Evolutionary conservation across 1,140 invertebrate genomes (phyloP), one percentile per base, ranked within the genome.

Genomic region (Drosophila kohkoa): DNA sequence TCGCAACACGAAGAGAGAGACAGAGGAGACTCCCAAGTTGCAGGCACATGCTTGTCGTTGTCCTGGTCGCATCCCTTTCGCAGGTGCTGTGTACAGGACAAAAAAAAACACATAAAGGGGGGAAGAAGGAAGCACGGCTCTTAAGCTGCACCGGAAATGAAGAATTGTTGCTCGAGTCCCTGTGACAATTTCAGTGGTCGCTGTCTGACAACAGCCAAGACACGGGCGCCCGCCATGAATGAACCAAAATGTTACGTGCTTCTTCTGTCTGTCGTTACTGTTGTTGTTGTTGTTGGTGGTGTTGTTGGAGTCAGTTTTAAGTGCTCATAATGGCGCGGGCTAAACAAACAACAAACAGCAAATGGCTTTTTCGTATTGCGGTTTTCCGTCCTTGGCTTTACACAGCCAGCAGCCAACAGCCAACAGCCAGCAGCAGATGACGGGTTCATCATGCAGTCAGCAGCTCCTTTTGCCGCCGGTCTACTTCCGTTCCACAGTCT

Each of bases 141-240:
- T 87, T 90, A 90, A 90, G 87, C 87, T 75, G 69, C 65, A 79
- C 79, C 82, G 87, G 87, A 90, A 90, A 90, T 90, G 87, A 90
- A 87, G 72, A 87, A 79, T 80, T 82, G 81, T 62, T 89, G 87
- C 82, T 81, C 83, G 60, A 71, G 66, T 83, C 75, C 51, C 64
- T 78, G 72, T 65, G 79, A 79, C 79, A 87, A 67, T 68, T 79
- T 72, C 74, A 54, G 11, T 71, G 77, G 64, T 72, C 68, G 25
- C 64, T 65, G 66, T 51, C 59, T 75, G 71, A 55, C 67, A 69
- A 46, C 35, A 64, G 38, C 48, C 81, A 81, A 81, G 74, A 79
- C 58, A 82, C 25, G 16, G 10, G 55, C 46, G 41, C 41, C 41
- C 59, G 20, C 74, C 65, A 66, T 73, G 65, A 88, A 77, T 79